These are phyloP conservation scores for Saccostrea cuccullata DNA, from an alignment of 1,140 invertebrate genomes.

Conservation along the genomic window DNA sequence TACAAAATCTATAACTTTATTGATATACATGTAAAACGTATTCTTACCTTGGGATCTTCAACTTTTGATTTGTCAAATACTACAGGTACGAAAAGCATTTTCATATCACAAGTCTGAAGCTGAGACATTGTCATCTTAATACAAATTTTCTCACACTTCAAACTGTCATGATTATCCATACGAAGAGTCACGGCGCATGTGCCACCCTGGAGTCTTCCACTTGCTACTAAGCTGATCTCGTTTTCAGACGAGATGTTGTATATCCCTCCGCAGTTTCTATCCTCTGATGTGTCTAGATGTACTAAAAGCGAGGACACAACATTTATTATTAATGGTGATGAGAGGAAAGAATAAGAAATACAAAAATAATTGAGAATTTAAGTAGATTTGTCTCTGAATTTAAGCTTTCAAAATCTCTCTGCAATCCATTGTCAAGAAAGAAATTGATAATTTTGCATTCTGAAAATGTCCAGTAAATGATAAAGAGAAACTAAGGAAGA, in stretches of 20 bases:
- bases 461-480: too few species aligned
- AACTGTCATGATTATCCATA: background rate
- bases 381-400: too few species aligned
- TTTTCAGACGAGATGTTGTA: constrained; percentile 16
- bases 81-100: background rate
- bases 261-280: background rate
- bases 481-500: background rate
- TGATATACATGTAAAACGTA: background rate
- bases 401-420: too few species aligned
- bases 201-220: background rate
- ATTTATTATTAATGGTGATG: background rate
- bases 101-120: constrained; percentile 14
- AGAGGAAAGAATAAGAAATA: background rate
- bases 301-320: background rate
- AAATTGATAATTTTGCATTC: too few species aligned
- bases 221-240: background rate
- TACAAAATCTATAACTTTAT: background rate
- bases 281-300: background rate
- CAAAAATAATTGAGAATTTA: background rate
- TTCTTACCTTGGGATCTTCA: background rate
- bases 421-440: too few species aligned
- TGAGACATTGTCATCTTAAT: constrained; percentile 8
- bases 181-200: constrained; percentile 7
- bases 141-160: background rate
- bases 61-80: constrained; percentile 9